Evolutionary conservation across 2,113 vertebrate genomes (phyloP).

Genomic region (Dascyllus trimaculatus): DNA sequence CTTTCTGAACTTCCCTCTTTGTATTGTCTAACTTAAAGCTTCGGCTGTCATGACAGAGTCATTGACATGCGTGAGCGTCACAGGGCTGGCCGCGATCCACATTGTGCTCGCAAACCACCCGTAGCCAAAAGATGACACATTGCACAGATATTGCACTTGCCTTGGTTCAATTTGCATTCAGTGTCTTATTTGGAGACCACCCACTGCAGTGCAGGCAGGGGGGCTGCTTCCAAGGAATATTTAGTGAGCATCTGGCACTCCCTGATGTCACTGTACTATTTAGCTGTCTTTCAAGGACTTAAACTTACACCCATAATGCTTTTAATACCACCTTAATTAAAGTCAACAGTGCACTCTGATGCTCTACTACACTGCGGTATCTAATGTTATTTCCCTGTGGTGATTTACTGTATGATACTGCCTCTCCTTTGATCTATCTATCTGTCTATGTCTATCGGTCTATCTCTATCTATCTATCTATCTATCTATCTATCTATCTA

Average conservation of each 20-base stretch:
- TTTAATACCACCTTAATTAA: slow-evolving; percentile 81
- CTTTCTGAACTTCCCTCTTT: slow-evolving; percentile 5
- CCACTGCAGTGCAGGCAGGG: slow-evolving; percentile 57
- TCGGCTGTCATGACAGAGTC: slow-evolving; percentile 13
- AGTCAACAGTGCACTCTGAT: slow-evolving; percentile 67
- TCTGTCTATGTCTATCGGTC: not conserved
- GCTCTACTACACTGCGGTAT: slow-evolving; percentile 55
- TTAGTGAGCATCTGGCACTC: slow-evolving; percentile 89
- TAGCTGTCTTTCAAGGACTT: slow-evolving; percentile 75
- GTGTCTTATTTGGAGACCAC: slow-evolving; percentile 68
- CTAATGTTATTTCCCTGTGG: slow-evolving; percentile 34
- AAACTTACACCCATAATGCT: slow-evolving; percentile 72
- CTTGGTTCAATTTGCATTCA: slow-evolving; percentile 70
- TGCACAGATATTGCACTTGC: slow-evolving; percentile 64
- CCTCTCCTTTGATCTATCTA: slow-evolving; percentile 38
- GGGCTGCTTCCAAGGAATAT: slow-evolving; percentile 88
- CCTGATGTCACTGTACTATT: slow-evolving; percentile 89
- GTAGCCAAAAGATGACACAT: slow-evolving; percentile 48
- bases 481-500: too few species aligned
- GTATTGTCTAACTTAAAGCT: slow-evolving; percentile 27
- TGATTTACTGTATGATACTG: slow-evolving; percentile 17
- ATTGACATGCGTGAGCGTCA: slow-evolving; percentile 24
- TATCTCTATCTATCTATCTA: not conserved
- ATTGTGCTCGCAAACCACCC: slow-evolving; percentile 24
- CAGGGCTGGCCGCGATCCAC: not conserved